A percentile compares a stretch with the other conserved stretches of the same genome.
Evolutionary conservation across 2,797 vertebrate species (phyloP).

Genomic region (Hafferia zeledoni): DNA sequence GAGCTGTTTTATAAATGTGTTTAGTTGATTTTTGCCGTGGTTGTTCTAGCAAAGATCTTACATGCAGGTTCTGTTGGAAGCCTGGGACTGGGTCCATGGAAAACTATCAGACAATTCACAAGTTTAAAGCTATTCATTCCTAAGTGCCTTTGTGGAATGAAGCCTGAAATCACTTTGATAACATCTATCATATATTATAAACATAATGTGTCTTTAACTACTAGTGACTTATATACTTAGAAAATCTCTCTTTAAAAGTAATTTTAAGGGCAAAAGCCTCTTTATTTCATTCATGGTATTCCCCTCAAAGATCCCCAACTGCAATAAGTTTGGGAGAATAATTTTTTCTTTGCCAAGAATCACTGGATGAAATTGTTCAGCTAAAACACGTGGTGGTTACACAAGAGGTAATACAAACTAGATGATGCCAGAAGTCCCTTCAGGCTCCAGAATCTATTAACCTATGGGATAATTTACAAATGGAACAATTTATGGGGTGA

Average conservation of each 20-base stretch:
- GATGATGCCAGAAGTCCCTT: background rate
- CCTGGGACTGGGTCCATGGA: background rate
- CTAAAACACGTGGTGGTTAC: background rate
- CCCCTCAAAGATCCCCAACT: background rate
- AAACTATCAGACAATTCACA: background rate
- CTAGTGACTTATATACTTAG: background rate
- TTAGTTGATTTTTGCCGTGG: background rate
- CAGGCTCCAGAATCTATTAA: conserved; percentile 28
- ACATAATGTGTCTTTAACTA: background rate
- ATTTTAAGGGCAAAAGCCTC: background rate
- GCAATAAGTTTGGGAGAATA: background rate
- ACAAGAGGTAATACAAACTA: background rate
- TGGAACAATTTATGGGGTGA: background rate
- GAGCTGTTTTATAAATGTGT: background rate
- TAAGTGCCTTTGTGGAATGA: conserved; percentile 1
- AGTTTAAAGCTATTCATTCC: background rate
- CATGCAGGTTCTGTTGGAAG: background rate
- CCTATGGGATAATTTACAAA: conserved; percentile 5
- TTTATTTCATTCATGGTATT: background rate
- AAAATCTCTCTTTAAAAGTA: background rate
- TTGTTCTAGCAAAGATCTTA: background rate
- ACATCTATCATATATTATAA: background rate
- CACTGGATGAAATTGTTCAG: background rate
- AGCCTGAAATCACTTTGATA: conserved; percentile 28
- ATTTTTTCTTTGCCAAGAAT: background rate